Evolutionary conservation across 2,888 invertebrate genomes (phyloP).

Genomic region (Trichogramma evanescens): DNA sequence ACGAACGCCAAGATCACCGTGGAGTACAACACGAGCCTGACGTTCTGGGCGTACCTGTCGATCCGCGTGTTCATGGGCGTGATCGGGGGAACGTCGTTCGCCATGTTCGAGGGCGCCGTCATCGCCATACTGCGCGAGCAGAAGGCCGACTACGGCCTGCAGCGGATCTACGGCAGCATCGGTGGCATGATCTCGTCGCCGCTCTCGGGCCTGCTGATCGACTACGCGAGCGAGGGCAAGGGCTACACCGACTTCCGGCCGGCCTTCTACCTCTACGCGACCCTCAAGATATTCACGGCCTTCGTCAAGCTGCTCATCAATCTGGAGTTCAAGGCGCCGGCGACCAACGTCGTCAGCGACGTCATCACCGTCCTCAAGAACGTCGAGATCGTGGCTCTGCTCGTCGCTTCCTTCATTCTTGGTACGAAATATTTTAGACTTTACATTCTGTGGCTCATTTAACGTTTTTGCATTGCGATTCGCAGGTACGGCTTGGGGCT

Average conservation of each 20-base stretch:
- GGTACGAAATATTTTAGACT: conserved; percentile 41
- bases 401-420: conserved; percentile 64
- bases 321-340: conserved; percentile 69
- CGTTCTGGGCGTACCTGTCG: conserved; percentile 67
- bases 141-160: conserved; percentile 70
- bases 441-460: not conserved
- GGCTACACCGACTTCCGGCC: conserved; percentile 70
- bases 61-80: conserved; percentile 55
- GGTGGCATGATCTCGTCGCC: conserved; percentile 77
- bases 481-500: conserved; percentile 74
- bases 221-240: conserved; percentile 64
- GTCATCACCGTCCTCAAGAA: conserved; percentile 62
- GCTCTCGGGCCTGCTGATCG: conserved; percentile 65
- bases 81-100: conserved; percentile 67
- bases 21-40: conserved; percentile 59
- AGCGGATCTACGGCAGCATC: conserved; percentile 67
- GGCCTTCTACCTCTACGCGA: conserved; percentile 71
- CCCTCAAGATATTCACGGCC: conserved; percentile 61
- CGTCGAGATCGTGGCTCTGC: conserved; percentile 65
- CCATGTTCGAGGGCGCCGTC: conserved; percentile 75
- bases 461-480: conserved; percentile 19
- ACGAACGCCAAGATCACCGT: conserved; percentile 54
- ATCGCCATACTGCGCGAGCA: conserved; percentile 69
- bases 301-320: conserved; percentile 64
- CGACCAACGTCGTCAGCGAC: conserved; percentile 63